These are phyloP conservation scores for Gavialis gangeticus DNA, from an alignment of 2,113 vertebrate genomes.

Conservation along the genomic window DNA sequence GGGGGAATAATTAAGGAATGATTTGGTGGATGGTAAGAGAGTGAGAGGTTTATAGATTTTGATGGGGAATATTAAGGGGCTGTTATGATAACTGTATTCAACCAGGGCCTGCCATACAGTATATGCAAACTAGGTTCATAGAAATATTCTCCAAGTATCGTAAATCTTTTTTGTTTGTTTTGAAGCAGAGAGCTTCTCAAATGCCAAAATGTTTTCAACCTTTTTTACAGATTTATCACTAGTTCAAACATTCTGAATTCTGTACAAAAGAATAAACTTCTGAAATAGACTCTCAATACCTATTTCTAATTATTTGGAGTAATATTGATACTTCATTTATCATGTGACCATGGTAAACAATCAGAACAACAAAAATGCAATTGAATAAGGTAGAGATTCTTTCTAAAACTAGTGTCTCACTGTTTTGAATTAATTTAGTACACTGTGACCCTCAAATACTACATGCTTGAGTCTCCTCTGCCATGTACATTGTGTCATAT, in stretches of 20 bases:
- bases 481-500: background rate
- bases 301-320: background rate
- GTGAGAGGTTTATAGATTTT: fast-evolving
- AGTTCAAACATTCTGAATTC: background rate
- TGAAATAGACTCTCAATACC: background rate
- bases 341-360: background rate
- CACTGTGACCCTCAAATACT: background rate
- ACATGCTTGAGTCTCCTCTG: background rate
- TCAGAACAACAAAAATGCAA: fast-evolving
- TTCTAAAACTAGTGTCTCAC: background rate
- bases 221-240: background rate
- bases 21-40: background rate
- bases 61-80: background rate
- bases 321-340: background rate
- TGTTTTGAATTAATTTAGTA: background rate
- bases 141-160: background rate
- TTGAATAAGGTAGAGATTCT: background rate
- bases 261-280: background rate
- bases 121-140: background rate
- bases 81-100: background rate
- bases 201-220: background rate
- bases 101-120: background rate
- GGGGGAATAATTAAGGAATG: background rate
- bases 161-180: background rate
- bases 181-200: background rate